phyloP scores from a whole-genome alignment of 1,140 invertebrate genomes.

The Dendrolimus punctatus region DNA sequence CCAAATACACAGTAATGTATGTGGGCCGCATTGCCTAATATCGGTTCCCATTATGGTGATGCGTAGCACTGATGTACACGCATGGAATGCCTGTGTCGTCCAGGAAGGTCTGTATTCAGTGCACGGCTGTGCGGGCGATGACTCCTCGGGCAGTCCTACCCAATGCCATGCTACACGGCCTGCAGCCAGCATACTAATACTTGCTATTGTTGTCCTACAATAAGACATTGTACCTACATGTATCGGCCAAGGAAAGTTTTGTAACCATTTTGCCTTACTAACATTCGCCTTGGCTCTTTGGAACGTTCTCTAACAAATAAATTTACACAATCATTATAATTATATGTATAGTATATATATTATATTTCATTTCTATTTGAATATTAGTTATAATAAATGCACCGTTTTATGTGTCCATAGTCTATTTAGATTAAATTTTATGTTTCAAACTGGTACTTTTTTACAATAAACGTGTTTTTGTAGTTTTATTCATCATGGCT shows the following conservation, averaged over 20 bases:
- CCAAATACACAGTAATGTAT: constrained; percentile 37
- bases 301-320: constrained; percentile 48
- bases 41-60: constrained; percentile 41
- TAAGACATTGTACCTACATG: constrained; percentile 23
- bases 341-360: too few relatives aligned
- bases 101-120: constrained; percentile 47
- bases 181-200: constrained; percentile 56
- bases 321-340: too few relatives aligned
- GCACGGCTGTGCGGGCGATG: constrained; percentile 54
- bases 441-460: too few relatives aligned
- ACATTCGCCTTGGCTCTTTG: constrained; percentile 52
- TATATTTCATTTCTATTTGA: too few relatives aligned
- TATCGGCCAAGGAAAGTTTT: constrained; percentile 51
- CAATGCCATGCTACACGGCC: constrained; percentile 32
- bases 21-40: constrained; percentile 47
- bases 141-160: constrained; percentile 52
- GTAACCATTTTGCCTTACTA: constrained; percentile 56
- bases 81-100: constrained; percentile 32
- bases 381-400: too few relatives aligned
- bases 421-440: too few relatives aligned
- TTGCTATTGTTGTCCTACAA: constrained; percentile 34
- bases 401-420: too few relatives aligned
- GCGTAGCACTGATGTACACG: constrained; percentile 33
- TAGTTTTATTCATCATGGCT: too few relatives aligned
- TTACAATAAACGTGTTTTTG: too few relatives aligned